A percentile compares a stretch with the other conserved stretches of the same genome.
phyloP scores from a whole-genome alignment of 2,113 vertebrate species.

The Cromileptes altivelis region DNA sequence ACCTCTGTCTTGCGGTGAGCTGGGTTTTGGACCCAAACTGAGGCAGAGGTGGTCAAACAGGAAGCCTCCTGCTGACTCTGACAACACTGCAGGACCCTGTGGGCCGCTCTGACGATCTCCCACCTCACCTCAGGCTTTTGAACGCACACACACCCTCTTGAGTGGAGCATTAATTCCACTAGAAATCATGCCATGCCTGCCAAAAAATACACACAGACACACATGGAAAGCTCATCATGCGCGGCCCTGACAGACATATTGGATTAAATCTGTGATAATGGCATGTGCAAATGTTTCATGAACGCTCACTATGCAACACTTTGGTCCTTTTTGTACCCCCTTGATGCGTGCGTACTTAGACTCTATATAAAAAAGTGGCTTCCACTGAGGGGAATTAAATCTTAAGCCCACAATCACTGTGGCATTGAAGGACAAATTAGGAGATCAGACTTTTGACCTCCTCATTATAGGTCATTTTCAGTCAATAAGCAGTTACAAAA shows the following conservation, averaged over 20 bases:
- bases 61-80: slow-evolving; percentile 51
- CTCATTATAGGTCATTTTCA: neutral
- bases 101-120: neutral
- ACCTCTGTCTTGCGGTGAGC: slow-evolving; percentile 7
- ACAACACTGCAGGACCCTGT: slow-evolving; percentile 21
- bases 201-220: slow-evolving; percentile 24
- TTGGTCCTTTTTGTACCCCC: neutral
- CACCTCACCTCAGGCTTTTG: slow-evolving; percentile 19
- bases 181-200: slow-evolving; percentile 1
- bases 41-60: slow-evolving; percentile 47
- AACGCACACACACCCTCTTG: slow-evolving; percentile 2
- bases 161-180: slow-evolving; percentile 15
- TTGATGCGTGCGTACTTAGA: neutral
- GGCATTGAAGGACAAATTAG: neutral
- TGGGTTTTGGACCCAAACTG: slow-evolving; percentile 27
- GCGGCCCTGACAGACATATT: neutral
- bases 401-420: neutral
- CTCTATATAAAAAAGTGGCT: neutral
- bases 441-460: neutral
- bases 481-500: neutral
- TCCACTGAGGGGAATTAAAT: neutral
- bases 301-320: neutral
- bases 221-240: slow-evolving; percentile 22
- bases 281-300: slow-evolving; percentile 9
- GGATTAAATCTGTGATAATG: slow-evolving; percentile 2